Evolutionary conservation across 1,140 invertebrate species (phyloP).

Genomic region (Bombus superbus): DNA sequence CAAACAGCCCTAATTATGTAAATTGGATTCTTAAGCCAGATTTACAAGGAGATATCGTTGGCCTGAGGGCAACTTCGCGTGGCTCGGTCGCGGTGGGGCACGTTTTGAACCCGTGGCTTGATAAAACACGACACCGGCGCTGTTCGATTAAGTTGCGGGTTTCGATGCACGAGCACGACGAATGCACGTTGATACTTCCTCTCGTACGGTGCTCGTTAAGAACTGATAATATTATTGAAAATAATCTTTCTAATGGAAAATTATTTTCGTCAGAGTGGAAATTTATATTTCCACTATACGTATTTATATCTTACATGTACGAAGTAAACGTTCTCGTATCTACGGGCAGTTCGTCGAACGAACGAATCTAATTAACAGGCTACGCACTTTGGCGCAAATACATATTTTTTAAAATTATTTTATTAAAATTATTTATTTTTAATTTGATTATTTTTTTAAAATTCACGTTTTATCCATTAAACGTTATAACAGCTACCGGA

Average conservation of each 20-base stretch:
- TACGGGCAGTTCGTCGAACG: neutral
- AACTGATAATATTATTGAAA: neutral
- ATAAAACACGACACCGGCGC: constrained; percentile 35
- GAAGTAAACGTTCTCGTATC: neutral
- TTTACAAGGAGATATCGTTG: constrained; percentile 65
- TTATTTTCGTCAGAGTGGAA: neutral
- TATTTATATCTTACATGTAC: neutral
- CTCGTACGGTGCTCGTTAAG: neutral
- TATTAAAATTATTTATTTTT: too few relatives aligned
- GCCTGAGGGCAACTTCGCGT: constrained; percentile 54
- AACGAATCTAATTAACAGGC: too few relatives aligned
- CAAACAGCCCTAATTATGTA: constrained; percentile 69
- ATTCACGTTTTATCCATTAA: too few relatives aligned
- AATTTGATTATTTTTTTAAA: too few relatives aligned
- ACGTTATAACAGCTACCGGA: too few relatives aligned
- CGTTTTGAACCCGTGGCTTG: constrained; percentile 48
- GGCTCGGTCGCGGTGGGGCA: constrained; percentile 41
- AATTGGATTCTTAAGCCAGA: constrained; percentile 66
- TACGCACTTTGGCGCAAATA: too few relatives aligned
- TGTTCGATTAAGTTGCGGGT: constrained; percentile 18
- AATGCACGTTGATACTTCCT: neutral
- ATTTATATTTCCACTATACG: neutral
- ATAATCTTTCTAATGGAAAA: neutral
- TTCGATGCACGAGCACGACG: neutral
- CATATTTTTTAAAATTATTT: too few relatives aligned